Percentiles rank a stretch among this genome's conserved stretches.
These are phyloP conservation scores for Volucella zonaria DNA, from an alignment of 2,888 invertebrate species.

Conservation along the genomic window DNA sequence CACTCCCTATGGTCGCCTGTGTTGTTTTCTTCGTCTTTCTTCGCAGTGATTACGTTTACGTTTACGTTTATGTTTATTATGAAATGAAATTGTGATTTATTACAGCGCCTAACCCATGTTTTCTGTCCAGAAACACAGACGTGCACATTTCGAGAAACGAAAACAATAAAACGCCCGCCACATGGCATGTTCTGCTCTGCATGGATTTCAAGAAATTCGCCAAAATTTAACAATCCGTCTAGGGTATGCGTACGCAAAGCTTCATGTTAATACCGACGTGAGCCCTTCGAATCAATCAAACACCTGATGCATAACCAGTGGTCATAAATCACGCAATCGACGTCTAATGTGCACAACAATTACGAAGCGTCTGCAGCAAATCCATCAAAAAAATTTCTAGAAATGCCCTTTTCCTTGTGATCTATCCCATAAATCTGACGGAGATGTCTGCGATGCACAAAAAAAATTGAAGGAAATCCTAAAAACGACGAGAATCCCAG, in stretches of 20 bases:
- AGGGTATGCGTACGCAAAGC: conserved; percentile 5
- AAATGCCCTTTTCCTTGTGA: conserved; percentile 17
- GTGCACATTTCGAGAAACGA: conserved; percentile 14
- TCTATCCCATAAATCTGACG: conserved; percentile 65
- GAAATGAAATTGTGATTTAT: conserved; percentile 73
- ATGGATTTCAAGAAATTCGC: conserved; percentile 1
- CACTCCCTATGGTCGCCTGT: background rate
- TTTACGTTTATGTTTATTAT: conserved; percentile 46
- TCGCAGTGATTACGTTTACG: conserved; percentile 46
- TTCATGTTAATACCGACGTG: conserved; percentile 51
- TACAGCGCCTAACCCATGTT: conserved; percentile 71
- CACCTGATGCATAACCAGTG: conserved; percentile 64
- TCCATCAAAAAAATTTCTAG: conserved; percentile 33
- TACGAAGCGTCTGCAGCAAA: conserved; percentile 48
- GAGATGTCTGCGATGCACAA: conserved; percentile 41
- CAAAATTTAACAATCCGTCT: conserved; percentile 33
- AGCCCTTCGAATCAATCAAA: conserved; percentile 63
- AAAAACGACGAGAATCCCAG: background rate
- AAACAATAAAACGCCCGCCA: conserved; percentile 70
- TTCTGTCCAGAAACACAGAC: conserved; percentile 28
- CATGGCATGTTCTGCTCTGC: conserved; percentile 71
- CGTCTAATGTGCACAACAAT: conserved; percentile 45
- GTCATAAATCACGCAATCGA: conserved; percentile 73
- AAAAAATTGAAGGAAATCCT: conserved; percentile 19
- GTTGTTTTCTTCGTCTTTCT: background rate